A percentile compares a stretch with the other conserved stretches of the same genome.
These are phyloP conservation scores for Drosophila affinis DNA, from an alignment of 2,888 invertebrate genomes.

Conservation along the genomic window DNA sequence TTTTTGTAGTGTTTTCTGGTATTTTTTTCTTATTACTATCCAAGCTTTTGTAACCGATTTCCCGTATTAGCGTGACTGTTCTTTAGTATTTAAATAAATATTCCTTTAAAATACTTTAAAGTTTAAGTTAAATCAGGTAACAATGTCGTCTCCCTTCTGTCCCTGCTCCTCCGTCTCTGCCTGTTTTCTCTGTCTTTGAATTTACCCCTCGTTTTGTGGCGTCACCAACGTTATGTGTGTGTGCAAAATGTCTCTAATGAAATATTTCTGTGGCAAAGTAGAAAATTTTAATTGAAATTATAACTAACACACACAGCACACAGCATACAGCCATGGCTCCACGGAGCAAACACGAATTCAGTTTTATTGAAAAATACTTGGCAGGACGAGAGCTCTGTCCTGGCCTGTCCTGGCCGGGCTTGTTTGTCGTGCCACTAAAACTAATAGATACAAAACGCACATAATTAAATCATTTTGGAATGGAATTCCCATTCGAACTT, in stretches of 20 bases:
- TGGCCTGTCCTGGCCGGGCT: not conserved
- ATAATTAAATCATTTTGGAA: slow-evolving; percentile 36
- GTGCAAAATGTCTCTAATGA: slow-evolving; percentile 39
- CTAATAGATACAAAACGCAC: slow-evolving; percentile 20
- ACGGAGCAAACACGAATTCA: not conserved
- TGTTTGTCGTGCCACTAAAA: slow-evolving; percentile 6
- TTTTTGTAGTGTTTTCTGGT: no score
- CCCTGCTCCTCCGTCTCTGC: not conserved
- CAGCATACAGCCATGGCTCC: not conserved
- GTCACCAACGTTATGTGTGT: slow-evolving; percentile 6
- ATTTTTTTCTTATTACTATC: no score
- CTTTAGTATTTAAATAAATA: no score
- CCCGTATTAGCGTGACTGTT: no score
- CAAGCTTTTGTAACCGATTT: not conserved
- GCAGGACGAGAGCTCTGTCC: not conserved
- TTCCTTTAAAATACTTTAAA: not conserved
- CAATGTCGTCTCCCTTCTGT: not conserved
- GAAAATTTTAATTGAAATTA: slow-evolving; percentile 52
- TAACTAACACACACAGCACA: slow-evolving; percentile 1
- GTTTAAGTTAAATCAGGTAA: not conserved
- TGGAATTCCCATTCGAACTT: slow-evolving; percentile 25
- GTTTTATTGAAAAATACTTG: slow-evolving; percentile 21
- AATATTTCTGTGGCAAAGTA: slow-evolving; percentile 35
- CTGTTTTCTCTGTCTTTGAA: not conserved
- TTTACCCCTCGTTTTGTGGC: not conserved